phyloP scores from a whole-genome alignment of 2,888 invertebrate genomes.

The Drosophila aldrichi region DNA sequence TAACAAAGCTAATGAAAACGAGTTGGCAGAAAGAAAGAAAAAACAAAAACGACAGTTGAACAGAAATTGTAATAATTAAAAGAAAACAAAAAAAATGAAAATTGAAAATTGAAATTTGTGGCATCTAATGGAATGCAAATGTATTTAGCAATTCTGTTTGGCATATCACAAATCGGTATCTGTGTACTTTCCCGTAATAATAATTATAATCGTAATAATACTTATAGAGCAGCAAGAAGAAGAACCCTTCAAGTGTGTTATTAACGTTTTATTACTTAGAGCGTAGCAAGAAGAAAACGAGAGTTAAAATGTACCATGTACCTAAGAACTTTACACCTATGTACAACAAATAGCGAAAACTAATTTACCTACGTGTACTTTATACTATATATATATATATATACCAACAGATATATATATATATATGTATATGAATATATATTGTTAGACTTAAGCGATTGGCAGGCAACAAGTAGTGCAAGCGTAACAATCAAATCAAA shows the following conservation, averaged over 20 bases:
- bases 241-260: slow-evolving; percentile 29
- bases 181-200: slow-evolving; percentile 29
- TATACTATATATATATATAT: slow-evolving; percentile 18
- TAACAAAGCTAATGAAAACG: slow-evolving; percentile 7
- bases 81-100: background rate
- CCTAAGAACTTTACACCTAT: slow-evolving; percentile 40
- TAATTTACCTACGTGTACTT: slow-evolving; percentile 30
- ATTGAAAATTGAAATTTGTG: background rate
- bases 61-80: background rate
- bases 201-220: slow-evolving; percentile 4
- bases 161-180: slow-evolving; percentile 11
- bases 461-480: slow-evolving; percentile 2
- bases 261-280: slow-evolving; percentile 46
- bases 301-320: slow-evolving; percentile 66
- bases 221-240: background rate
- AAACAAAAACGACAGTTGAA: background rate
- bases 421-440: slow-evolving; percentile 2
- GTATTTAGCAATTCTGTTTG: slow-evolving; percentile 29
- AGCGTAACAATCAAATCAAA: slow-evolving; percentile 37
- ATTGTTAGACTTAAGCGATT: slow-evolving; percentile 36
- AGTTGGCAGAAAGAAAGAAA: background rate
- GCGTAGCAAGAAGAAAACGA: slow-evolving; percentile 25
- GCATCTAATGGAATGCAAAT: slow-evolving; percentile 30
- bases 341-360: slow-evolving; percentile 22
- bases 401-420: background rate